Evolutionary conservation across 2,888 invertebrate species (phyloP).

Genomic region (Stenolophus ochropezus): DNA sequence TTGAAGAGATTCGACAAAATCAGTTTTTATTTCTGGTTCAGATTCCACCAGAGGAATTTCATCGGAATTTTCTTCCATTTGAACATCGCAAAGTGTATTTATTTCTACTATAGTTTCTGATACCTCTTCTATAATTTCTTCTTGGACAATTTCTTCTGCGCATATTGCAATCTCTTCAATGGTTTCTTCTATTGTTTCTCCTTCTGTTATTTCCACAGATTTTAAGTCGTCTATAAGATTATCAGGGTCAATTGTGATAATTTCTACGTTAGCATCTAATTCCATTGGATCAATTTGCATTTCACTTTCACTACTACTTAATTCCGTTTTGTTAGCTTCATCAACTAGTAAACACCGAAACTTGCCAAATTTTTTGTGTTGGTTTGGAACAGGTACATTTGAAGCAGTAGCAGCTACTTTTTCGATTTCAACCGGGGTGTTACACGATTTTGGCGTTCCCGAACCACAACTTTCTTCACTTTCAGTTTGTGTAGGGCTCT

Average conservation of each 20-base stretch:
- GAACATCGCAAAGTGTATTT: constrained; percentile 39
- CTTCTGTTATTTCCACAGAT: constrained; percentile 51
- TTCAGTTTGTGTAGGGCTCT: constrained; percentile 60
- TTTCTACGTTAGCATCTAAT: constrained; percentile 49
- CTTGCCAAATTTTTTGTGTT: constrained; percentile 77
- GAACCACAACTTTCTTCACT: constrained; percentile 62
- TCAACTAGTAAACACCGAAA: constrained; percentile 74
- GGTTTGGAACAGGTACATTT: constrained; percentile 41
- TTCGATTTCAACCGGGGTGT: constrained; percentile 55
- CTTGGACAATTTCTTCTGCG: constrained; percentile 52
- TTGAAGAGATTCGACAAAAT: constrained; percentile 18
- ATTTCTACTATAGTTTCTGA: constrained; percentile 51
- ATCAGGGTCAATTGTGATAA: constrained; percentile 50
- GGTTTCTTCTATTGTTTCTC: constrained; percentile 37
- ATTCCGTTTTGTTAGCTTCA: constrained; percentile 68
- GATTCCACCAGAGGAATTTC: constrained; percentile 1
- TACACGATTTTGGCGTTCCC: constrained; percentile 57
- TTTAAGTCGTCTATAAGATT: constrained; percentile 52
- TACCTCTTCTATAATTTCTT: constrained; percentile 52
- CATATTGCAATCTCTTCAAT: constrained; percentile 56
- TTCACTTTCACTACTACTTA: constrained; percentile 72
- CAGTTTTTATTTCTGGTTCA: constrained; percentile 37
- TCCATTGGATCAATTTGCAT: constrained; percentile 63
- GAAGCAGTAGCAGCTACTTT: constrained; percentile 50
- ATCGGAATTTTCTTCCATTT: constrained; percentile 3